Percentiles rank a stretch among this genome's conserved stretches.
phyloP scores from a whole-genome alignment of 2,113 vertebrate species.

The Tichodroma muraria region DNA sequence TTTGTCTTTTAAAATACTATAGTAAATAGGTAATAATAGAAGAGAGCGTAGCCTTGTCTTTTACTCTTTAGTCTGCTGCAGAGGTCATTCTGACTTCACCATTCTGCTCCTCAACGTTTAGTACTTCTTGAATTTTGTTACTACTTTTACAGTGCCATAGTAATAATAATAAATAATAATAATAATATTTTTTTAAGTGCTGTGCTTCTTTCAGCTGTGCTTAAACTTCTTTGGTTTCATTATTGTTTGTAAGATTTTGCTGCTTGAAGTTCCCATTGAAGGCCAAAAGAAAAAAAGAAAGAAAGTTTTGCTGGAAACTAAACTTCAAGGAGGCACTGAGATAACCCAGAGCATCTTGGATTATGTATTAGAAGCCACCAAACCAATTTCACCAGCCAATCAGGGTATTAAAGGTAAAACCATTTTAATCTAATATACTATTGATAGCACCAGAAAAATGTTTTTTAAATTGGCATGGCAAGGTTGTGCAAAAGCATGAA shows the following conservation, averaged over 20 bases:
- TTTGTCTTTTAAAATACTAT: background rate
- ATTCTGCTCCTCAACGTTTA: background rate
- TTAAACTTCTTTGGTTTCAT: background rate
- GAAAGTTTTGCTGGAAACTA: slow-evolving; percentile 90
- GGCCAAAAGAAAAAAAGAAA: slow-evolving; percentile 96
- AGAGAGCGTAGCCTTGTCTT: background rate
- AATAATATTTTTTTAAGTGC: background rate
- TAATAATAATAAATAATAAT: background rate
- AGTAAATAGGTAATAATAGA: background rate
- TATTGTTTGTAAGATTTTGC: slow-evolving; percentile 81
- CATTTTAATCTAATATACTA: background rate
- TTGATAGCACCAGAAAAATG: background rate
- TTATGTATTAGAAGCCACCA: slow-evolving; percentile 90
- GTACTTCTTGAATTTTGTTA: background rate
- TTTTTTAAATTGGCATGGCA: background rate
- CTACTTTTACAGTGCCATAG: background rate
- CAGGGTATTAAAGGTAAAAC: slow-evolving; percentile 90
- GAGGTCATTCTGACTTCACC: background rate
- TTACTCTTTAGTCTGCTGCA: background rate
- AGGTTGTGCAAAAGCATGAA: background rate
- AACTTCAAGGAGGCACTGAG: slow-evolving; percentile 83
- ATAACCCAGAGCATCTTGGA: slow-evolving; percentile 89
- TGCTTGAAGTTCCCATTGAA: slow-evolving; percentile 93
- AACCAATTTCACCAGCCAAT: slow-evolving; percentile 88
- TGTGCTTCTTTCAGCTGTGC: background rate